These are phyloP conservation scores for Tokudaia tokunoshimensis DNA, from an alignment of 2,797 vertebrate species.

Conservation along the genomic window DNA sequence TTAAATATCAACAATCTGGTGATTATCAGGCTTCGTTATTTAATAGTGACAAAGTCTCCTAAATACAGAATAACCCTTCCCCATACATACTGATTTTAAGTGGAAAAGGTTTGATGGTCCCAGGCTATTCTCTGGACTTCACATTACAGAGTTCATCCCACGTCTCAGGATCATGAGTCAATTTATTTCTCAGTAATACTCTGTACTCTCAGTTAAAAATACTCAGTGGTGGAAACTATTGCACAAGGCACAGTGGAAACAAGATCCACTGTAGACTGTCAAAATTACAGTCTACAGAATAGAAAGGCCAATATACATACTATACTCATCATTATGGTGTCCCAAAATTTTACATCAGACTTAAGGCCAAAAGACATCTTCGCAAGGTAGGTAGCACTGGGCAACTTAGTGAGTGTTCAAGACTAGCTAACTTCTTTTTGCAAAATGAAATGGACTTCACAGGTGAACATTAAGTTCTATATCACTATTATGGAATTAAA, in stretches of 20 bases:
- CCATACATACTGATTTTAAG: background rate
- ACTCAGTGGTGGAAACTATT: slow-evolving; percentile 42
- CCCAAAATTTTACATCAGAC: background rate
- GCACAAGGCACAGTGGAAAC: slow-evolving; percentile 64
- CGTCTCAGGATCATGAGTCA: slow-evolving; percentile 58
- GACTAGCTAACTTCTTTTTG: background rate
- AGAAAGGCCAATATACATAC: slow-evolving; percentile 56
- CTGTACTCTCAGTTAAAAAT: slow-evolving; percentile 66
- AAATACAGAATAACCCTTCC: background rate
- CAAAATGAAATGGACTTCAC: background rate
- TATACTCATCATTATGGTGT: slow-evolving; percentile 55
- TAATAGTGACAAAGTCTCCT: slow-evolving; percentile 40
- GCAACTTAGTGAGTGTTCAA: slow-evolving; percentile 9
- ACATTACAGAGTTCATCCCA: slow-evolving; percentile 18
- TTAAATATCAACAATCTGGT: slow-evolving; percentile 12
- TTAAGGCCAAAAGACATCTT: slow-evolving; percentile 58
- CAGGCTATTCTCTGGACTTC: background rate
- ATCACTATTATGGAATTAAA: background rate
- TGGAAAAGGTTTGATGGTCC: slow-evolving; percentile 17
- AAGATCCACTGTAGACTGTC: slow-evolving; percentile 61
- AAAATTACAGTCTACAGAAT: slow-evolving; percentile 66
- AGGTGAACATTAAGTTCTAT: background rate
- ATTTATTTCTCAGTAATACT: slow-evolving; percentile 70
- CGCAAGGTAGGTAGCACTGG: background rate
- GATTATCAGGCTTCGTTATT: slow-evolving; percentile 54